These are phyloP conservation scores for Danaus melanippus DNA, from an alignment of 1,140 invertebrate genomes.

Conservation along the genomic window DNA sequence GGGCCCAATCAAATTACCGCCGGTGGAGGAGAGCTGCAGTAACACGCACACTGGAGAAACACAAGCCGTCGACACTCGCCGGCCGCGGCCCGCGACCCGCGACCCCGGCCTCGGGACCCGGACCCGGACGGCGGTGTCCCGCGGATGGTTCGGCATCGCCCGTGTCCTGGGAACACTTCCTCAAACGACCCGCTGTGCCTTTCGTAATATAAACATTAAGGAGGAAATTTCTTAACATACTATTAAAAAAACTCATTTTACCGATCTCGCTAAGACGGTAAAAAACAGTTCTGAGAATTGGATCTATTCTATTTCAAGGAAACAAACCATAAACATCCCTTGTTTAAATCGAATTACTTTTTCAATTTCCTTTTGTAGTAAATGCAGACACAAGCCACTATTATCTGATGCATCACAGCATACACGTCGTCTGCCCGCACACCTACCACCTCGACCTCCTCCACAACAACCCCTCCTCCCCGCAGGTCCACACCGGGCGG, in stretches of 20 bases:
- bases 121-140: not conserved
- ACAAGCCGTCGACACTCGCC: slow-evolving; percentile 35
- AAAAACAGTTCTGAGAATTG: no score
- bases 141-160: not conserved
- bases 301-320: no score
- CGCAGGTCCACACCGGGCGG: slow-evolving; percentile 11
- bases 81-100: slow-evolving; percentile 14
- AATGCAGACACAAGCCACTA: slow-evolving; percentile 41
- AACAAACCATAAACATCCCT: no score
- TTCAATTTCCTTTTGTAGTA: not conserved
- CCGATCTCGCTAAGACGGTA: no score
- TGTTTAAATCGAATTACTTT: no score
- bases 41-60: slow-evolving; percentile 48
- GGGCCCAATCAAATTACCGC: slow-evolving; percentile 70
- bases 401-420: slow-evolving; percentile 38
- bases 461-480: not conserved
- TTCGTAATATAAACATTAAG: not conserved
- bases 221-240: not conserved
- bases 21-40: slow-evolving; percentile 55
- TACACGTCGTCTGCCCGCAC: slow-evolving; percentile 13
- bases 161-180: not conserved
- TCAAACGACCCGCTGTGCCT: not conserved
- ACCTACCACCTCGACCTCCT: slow-evolving; percentile 2
- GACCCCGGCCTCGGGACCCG: slow-evolving; percentile 4
- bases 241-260: no score